phyloP scores from a whole-genome alignment of 2,888 invertebrate species.

The Epirrhoe tristata region DNA sequence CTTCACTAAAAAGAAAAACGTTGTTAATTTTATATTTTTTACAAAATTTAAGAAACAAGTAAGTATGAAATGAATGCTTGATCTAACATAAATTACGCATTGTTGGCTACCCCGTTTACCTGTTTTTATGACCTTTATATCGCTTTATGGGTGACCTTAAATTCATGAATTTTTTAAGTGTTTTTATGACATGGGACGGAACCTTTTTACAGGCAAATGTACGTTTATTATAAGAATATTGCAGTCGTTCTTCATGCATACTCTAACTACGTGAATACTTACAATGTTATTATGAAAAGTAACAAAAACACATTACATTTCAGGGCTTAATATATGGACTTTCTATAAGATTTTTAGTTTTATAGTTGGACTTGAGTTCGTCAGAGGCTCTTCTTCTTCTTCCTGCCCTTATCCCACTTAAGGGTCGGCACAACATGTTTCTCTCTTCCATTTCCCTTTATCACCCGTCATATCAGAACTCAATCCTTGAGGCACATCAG shows the following conservation, averaged over 20 bases:
- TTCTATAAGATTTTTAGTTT: too few species aligned
- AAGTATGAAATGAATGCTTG: not conserved
- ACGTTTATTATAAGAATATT: not conserved
- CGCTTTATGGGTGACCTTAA: conserved; percentile 35
- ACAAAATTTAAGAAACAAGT: not conserved
- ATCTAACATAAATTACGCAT: conserved; percentile 6
- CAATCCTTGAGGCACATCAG: too few species aligned
- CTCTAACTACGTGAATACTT: not conserved
- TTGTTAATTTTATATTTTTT: too few species aligned
- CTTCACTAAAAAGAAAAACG: not conserved
- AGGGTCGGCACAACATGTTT: too few species aligned
- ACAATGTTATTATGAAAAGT: not conserved
- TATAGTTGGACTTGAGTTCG: too few species aligned
- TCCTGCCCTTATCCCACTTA: too few species aligned
- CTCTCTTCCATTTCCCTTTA: too few species aligned
- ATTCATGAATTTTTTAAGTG: conserved; percentile 36
- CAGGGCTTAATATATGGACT: not conserved
- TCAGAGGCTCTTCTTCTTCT: too few species aligned
- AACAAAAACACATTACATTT: not conserved
- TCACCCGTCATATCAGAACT: too few species aligned
- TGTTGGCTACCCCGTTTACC: conserved; percentile 21
- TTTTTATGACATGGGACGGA: conserved; percentile 18
- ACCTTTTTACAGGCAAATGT: conserved; percentile 15
- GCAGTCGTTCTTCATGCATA: not conserved
- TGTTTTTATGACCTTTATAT: conserved; percentile 34